These are phyloP conservation scores for Leiothrix lutea DNA, from an alignment of 2,113 vertebrate species.

Conservation along the genomic window DNA sequence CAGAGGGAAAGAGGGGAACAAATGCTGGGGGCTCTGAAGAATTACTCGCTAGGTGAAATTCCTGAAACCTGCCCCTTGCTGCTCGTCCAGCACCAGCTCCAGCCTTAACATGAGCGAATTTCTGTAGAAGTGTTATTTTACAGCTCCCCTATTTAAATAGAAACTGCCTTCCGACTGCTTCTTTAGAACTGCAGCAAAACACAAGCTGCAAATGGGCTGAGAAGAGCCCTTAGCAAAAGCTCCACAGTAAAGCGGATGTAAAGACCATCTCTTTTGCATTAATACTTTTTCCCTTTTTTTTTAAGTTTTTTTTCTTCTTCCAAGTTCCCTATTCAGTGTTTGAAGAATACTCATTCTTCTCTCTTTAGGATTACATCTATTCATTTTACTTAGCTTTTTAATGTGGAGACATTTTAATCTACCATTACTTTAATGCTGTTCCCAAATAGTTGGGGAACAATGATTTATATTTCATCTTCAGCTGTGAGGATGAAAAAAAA, in stretches of 20 bases:
- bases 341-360: constrained; percentile 62
- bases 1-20: neutral
- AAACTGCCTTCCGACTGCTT: neutral
- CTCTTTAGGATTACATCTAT: constrained; percentile 60
- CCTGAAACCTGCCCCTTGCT: neutral
- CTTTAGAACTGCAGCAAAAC: constrained; percentile 34
- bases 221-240: constrained; percentile 39
- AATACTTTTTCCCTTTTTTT: neutral
- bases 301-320: neutral
- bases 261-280: constrained; percentile 57
- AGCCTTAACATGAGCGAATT: neutral
- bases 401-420: constrained; percentile 54
- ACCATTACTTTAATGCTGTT: constrained; percentile 49
- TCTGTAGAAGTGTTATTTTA: neutral
- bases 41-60: neutral
- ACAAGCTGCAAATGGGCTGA: constrained; percentile 5
- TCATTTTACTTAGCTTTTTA: constrained; percentile 61
- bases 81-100: neutral
- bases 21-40: neutral
- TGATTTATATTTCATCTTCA: constrained; percentile 8
- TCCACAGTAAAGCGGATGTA: neutral
- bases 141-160: neutral
- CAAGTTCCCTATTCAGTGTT: constrained; percentile 48
- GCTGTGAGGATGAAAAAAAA: neutral
- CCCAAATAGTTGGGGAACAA: constrained; percentile 17